phyloP scores from a whole-genome alignment of 1,140 invertebrate genomes.

The Agrilus planipennis region DNA sequence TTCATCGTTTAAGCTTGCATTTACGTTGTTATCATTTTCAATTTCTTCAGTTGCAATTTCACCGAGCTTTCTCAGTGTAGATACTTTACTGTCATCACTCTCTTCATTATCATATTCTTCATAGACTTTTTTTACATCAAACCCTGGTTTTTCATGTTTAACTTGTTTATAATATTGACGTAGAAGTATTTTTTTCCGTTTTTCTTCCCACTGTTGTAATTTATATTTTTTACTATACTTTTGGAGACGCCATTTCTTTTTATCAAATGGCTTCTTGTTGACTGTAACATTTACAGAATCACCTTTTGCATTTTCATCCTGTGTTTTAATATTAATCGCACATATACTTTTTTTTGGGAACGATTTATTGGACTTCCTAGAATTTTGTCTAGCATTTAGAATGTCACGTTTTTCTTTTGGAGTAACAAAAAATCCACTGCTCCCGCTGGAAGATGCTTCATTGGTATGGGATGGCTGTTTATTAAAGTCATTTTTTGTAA shows the following conservation, averaged over 20 bases:
- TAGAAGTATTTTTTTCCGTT: constrained; percentile 42
- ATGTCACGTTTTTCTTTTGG: background rate
- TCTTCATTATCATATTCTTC: constrained; percentile 15
- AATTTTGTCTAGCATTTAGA: background rate
- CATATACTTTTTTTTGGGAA: background rate
- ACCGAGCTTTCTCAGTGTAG: constrained; percentile 9
- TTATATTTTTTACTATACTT: constrained; percentile 58
- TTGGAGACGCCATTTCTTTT: constrained; percentile 48
- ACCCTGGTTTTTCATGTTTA: constrained; percentile 31
- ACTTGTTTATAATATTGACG: constrained; percentile 43
- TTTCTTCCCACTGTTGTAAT: constrained; percentile 51
- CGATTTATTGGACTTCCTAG: too few relatives aligned
- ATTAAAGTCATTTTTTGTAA: constrained; percentile 1
- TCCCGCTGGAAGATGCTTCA: background rate
- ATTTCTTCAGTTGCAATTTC: constrained; percentile 8
- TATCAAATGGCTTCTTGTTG: constrained; percentile 44
- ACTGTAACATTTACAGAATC: constrained; percentile 3
- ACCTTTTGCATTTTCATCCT: background rate
- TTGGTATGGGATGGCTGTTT: background rate
- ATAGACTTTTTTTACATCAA: constrained; percentile 23
- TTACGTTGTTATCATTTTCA: constrained; percentile 17
- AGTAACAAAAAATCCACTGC: constrained; percentile 3
- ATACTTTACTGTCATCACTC: constrained; percentile 8
- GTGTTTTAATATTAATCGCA: background rate
- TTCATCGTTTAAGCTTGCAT: background rate